phyloP scores from a whole-genome alignment of 92 coral and sea anemone genomes.

The Chrysogorgia sp. region DNA sequence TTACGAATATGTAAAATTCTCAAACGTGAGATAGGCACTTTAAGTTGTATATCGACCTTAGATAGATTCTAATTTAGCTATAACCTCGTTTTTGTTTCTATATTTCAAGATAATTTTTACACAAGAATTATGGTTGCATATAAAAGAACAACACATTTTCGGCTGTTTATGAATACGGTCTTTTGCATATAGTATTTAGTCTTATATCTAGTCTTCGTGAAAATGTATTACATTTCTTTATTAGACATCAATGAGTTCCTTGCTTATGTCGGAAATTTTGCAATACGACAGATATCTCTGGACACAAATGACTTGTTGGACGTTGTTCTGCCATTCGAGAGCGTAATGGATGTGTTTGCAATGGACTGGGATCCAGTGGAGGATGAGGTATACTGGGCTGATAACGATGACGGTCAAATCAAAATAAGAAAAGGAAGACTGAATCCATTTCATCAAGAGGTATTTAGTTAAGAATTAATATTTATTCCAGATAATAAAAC shows the following conservation, averaged over 20 bases:
- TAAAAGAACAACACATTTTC: too few relatives aligned
- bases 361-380: constrained; percentile 66
- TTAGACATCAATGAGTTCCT: constrained; percentile 49
- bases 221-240: background rate
- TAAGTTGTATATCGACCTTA: too few relatives aligned
- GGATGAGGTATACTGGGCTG: constrained; percentile 76
- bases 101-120: too few relatives aligned
- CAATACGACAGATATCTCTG: constrained; percentile 57
- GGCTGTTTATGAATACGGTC: background rate
- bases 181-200: background rate
- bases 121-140: too few relatives aligned
- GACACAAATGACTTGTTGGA: constrained; percentile 57
- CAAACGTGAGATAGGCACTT: too few relatives aligned
- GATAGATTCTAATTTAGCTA: too few relatives aligned
- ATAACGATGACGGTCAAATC: constrained; percentile 47
- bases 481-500: too few relatives aligned
- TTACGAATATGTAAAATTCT: too few relatives aligned
- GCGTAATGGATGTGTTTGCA: constrained; percentile 64
- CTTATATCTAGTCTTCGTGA: background rate
- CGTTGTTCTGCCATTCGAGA: constrained; percentile 57
- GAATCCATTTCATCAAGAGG: constrained; percentile 25
- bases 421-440: constrained; percentile 33
- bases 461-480: background rate
- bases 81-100: too few relatives aligned
- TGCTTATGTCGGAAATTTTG: constrained; percentile 52